phyloP scores from a whole-genome alignment of 2,797 vertebrate genomes.

The Eupleurogrammus muticus region DNA sequence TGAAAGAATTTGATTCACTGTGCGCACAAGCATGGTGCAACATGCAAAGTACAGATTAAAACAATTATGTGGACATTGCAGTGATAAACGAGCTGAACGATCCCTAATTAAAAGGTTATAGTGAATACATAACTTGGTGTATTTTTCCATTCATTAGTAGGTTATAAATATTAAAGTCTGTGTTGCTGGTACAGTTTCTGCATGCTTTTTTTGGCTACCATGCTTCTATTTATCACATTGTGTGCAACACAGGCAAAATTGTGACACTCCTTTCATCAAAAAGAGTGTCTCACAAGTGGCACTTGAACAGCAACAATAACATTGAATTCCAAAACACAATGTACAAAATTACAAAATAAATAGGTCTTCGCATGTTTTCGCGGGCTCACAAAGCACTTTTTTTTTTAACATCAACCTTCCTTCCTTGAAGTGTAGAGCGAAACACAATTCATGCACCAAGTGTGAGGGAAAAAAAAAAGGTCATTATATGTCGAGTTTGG shows the following conservation, averaged over 20 bases:
- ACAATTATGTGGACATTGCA: conserved; percentile 24
- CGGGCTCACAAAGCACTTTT: conserved; percentile 43
- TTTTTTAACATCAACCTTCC: conserved; percentile 36
- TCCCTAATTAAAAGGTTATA: conserved; percentile 22
- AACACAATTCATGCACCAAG: conserved; percentile 66
- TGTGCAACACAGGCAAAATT: conserved; percentile 52
- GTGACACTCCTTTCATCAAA: conserved; percentile 2
- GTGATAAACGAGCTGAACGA: conserved; percentile 43
- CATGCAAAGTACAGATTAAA: conserved; percentile 63
- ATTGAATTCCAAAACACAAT: conserved; percentile 52
- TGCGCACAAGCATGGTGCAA: conserved; percentile 39
- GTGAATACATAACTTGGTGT: conserved; percentile 25
- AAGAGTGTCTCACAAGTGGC: conserved; percentile 42
- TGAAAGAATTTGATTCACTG: conserved; percentile 28
- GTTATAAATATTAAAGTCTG: conserved; percentile 49
- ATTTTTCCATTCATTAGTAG: conserved; percentile 32
- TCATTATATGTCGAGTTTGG: conserved; percentile 36
- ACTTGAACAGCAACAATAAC: conserved; percentile 56
- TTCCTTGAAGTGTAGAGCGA: conserved; percentile 32
- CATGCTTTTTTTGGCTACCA: conserved; percentile 69
- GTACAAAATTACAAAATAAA: conserved; percentile 73
- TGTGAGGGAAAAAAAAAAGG: conserved; percentile 34
- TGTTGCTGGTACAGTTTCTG: conserved; percentile 46
- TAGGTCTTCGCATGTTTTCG: conserved; percentile 41
- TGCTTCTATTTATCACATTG: conserved; percentile 63